phyloP scores from a whole-genome alignment of 2,888 invertebrate genomes.

The Formica aserva region DNA sequence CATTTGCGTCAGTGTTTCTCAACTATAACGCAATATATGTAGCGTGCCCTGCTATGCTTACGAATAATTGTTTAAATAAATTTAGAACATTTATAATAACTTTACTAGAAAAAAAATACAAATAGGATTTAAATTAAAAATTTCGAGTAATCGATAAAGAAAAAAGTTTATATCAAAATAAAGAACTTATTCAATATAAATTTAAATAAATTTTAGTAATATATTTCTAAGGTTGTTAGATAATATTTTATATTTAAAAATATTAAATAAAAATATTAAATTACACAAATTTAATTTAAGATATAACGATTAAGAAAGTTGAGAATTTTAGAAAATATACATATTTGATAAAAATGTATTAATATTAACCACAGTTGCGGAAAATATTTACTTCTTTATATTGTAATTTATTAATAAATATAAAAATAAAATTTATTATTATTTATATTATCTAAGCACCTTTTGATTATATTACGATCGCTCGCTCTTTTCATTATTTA shows the following conservation, averaged over 20 bases:
- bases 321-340: neutral
- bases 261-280: constrained; percentile 12
- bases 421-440: constrained; percentile 24
- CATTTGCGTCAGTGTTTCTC: constrained; percentile 3
- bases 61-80: constrained; percentile 1
- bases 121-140: neutral
- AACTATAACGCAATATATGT: neutral
- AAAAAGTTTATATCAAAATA: neutral
- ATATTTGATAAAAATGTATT: neutral
- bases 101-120: neutral
- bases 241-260: constrained; percentile 9
- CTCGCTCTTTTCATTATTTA: constrained; percentile 6
- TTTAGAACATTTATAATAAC: neutral
- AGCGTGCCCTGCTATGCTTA: neutral
- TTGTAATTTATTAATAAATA: constrained; percentile 13
- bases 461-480: constrained; percentile 24
- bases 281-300: neutral
- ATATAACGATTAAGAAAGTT: neutral
- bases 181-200: neutral
- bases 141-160: neutral
- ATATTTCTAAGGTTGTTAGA: neutral
- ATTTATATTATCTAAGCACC: constrained; percentile 15
- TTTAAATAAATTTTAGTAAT: neutral
- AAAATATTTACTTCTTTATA: neutral
- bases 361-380: neutral